These are phyloP conservation scores for Chelon labrosus DNA, from an alignment of 2,797 vertebrate species.

Conservation along the genomic window DNA sequence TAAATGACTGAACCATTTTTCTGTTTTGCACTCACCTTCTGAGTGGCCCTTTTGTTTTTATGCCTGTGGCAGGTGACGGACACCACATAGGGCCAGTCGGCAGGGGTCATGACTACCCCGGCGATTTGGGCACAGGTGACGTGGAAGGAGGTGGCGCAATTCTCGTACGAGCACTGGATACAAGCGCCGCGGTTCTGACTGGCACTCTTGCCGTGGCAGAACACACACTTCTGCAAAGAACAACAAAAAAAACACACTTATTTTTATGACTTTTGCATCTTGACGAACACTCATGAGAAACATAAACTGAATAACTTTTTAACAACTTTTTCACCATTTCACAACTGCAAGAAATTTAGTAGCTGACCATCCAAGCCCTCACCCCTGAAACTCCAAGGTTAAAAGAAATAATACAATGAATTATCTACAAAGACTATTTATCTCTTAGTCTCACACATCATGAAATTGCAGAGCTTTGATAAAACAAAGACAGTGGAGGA, in stretches of 20 bases:
- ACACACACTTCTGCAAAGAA: conserved; percentile 90
- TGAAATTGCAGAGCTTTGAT: conserved; percentile 22
- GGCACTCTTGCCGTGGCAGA: conserved; percentile 88
- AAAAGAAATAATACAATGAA: conserved; percentile 1
- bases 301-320: neutral
- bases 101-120: conserved; percentile 92
- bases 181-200: conserved; percentile 90
- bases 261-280: no score
- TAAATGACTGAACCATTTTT: neutral
- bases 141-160: conserved; percentile 97
- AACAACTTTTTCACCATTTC: neutral
- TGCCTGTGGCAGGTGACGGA: conserved; percentile 96
- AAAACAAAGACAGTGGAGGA: conserved; percentile 15
- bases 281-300: neutral
- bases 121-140: conserved; percentile 96
- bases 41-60: conserved; percentile 78
- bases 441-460: neutral
- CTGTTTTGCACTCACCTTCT: conserved; percentile 73
- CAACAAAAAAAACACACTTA: conserved; percentile 1
- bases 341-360: neutral
- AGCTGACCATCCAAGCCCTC: neutral
- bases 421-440: neutral
- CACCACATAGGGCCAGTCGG: conserved; percentile 96
- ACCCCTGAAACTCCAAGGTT: neutral
- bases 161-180: conserved; percentile 93